Evolutionary conservation across 2,113 vertebrate genomes (phyloP).

Genomic region (Bos indicus): DNA sequence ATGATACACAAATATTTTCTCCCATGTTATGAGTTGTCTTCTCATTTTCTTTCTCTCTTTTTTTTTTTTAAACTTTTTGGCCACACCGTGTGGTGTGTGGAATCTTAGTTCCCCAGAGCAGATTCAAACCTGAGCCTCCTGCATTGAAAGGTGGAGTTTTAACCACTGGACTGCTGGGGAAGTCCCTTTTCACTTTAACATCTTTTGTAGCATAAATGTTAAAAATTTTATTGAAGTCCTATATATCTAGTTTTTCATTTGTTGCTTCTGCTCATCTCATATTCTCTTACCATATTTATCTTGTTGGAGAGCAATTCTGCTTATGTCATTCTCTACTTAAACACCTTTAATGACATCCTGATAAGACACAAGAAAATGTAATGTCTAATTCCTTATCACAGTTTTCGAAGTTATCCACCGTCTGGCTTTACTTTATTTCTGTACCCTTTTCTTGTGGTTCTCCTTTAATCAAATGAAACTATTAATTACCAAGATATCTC

Average conservation of each 20-base stretch:
- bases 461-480: background rate
- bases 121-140: background rate
- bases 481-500: background rate
- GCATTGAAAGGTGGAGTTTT: background rate
- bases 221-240: background rate
- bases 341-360: background rate
- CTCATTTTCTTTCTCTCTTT: background rate
- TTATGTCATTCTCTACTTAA: background rate
- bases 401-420: background rate
- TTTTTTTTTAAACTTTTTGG: background rate
- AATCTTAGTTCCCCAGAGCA: background rate
- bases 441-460: background rate
- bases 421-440: background rate
- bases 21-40: background rate
- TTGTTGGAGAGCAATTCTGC: background rate
- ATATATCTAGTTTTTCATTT: background rate
- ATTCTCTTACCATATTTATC: background rate
- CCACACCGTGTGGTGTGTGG: background rate
- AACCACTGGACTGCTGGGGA: background rate
- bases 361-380: background rate
- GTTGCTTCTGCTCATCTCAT: background rate
- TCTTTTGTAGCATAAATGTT: background rate
- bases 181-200: background rate
- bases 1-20: background rate
- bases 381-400: background rate